Percentiles rank a stretch among this genome's conserved stretches.
phyloP scores from a whole-genome alignment of 1,140 invertebrate genomes.

The Melipona quadrifasciata region DNA sequence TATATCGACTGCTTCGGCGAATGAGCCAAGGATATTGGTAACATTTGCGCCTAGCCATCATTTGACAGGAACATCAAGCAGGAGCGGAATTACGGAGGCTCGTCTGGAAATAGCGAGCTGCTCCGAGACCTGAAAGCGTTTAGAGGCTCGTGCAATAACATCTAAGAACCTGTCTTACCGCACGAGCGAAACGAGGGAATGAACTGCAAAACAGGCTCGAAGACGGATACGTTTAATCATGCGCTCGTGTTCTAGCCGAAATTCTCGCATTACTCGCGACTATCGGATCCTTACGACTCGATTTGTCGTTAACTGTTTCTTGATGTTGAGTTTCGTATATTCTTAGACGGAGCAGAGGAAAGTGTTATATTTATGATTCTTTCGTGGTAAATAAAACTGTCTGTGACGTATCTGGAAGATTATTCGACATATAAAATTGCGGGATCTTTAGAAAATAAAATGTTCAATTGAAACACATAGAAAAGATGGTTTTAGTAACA shows the following conservation, averaged over 20 bases:
- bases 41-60: conserved; percentile 63
- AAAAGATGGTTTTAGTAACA: neutral
- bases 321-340: neutral
- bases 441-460: too few species aligned
- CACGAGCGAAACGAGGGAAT: neutral
- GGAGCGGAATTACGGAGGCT: conserved; percentile 9
- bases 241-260: neutral
- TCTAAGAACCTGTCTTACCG: conserved; percentile 32
- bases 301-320: neutral
- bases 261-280: neutral
- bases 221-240: conserved; percentile 9
- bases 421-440: too few species aligned
- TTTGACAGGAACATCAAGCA: conserved; percentile 59
- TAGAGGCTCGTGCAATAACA: conserved; percentile 58
- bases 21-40: conserved; percentile 62
- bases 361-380: neutral
- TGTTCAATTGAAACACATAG: too few species aligned
- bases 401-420: too few species aligned
- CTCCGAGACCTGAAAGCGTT: conserved; percentile 44
- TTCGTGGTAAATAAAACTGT: too few species aligned
- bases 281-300: neutral
- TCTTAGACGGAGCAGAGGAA: neutral
- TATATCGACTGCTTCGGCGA: conserved; percentile 51
- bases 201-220: neutral
- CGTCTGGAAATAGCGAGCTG: conserved; percentile 13